Conservation (phyloP, 2,113 vertebrate species). For the Microtus ochrogaster region DNA sequence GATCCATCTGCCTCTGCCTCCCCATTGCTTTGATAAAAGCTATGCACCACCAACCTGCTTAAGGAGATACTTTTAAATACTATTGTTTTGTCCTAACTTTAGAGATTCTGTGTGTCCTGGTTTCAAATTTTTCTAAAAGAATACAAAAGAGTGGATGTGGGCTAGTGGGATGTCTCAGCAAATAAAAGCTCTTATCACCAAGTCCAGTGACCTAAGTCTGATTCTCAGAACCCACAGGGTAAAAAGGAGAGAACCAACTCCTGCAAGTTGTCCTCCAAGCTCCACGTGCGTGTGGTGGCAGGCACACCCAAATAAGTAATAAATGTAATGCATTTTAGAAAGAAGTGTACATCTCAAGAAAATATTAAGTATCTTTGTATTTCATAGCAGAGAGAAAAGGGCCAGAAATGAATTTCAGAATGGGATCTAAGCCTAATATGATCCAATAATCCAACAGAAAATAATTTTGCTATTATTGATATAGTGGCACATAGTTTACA, state of each 20-base stretch:
- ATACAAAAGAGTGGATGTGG: background rate
- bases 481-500: constrained; percentile 20
- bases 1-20: background rate
- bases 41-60: background rate
- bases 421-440: constrained; percentile 26
- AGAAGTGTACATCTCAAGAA: background rate
- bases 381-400: constrained; percentile 16
- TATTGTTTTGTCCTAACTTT: constrained; percentile 33
- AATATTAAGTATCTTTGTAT: constrained; percentile 13
- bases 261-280: background rate
- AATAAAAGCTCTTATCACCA: too few species aligned
- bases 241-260: background rate
- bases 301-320: background rate
- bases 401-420: constrained; percentile 11
- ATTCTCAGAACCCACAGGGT: background rate
- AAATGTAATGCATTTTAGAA: background rate
- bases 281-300: rapidly evolving
- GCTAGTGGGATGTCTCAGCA: background rate
- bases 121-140: constrained; percentile 43
- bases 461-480: constrained; percentile 10
- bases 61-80: background rate
- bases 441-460: constrained; percentile 9
- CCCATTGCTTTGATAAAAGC: background rate
- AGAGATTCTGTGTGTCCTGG: background rate
- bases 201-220: background rate